phyloP scores from a whole-genome alignment of 2,797 vertebrate species.

The Caiman crocodilus region DNA sequence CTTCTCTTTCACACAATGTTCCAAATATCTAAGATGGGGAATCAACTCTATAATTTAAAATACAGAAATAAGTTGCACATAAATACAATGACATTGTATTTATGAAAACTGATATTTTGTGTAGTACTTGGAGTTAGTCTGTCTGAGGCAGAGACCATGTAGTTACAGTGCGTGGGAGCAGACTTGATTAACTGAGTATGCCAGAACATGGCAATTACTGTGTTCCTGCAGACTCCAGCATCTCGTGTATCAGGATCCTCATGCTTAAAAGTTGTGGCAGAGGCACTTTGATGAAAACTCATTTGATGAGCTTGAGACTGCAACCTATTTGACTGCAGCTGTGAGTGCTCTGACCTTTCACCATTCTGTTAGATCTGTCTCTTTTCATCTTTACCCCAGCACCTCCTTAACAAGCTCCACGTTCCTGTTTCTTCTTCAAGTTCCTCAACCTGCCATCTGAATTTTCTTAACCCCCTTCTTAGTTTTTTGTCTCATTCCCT shows the following conservation, averaged over 20 bases:
- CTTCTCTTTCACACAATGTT: neutral
- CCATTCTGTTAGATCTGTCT: neutral
- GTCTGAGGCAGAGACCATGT: neutral
- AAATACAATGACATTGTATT: neutral
- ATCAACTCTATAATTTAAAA: neutral
- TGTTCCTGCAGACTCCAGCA: no score
- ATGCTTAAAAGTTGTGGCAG: no score
- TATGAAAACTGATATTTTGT: neutral
- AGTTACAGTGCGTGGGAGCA: no score
- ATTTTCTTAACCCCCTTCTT: neutral
- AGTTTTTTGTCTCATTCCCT: neutral
- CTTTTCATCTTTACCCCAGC: neutral
- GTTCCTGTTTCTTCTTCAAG: neutral
- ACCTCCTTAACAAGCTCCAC: neutral
- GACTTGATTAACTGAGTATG: no score
- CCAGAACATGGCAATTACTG: no score
- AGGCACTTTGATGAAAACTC: no score
- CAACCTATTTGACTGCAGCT: neutral
- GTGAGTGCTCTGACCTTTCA: neutral
- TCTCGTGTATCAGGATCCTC: no score
- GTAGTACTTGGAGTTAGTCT: neutral
- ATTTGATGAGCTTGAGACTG: no score
- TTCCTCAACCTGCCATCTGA: neutral
- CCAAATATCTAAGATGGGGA: rapidly evolving
- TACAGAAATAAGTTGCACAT: neutral